Conservation (phyloP, 2,888 invertebrate genomes). For the Polia nebulosa region DNA sequence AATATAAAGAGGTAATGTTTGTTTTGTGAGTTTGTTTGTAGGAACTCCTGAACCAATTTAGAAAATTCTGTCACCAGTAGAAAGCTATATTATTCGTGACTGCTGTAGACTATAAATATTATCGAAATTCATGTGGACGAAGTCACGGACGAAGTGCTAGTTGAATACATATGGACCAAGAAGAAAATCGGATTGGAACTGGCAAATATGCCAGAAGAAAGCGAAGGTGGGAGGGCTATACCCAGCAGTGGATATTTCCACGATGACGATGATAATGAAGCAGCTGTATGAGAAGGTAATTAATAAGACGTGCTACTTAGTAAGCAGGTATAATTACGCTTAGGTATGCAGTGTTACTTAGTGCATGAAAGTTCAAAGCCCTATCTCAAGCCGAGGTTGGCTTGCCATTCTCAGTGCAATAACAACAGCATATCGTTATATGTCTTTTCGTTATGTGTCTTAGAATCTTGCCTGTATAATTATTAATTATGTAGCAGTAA, state of each 20-base stretch:
- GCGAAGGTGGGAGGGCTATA: too few species aligned
- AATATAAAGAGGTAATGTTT: too few species aligned
- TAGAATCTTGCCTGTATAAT: too few species aligned
- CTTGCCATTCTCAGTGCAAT: constrained; percentile 16
- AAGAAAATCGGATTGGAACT: neutral
- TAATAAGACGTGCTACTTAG: neutral
- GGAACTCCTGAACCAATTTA: too few species aligned
- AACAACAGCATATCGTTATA: neutral
- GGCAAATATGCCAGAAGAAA: neutral
- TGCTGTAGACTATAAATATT: too few species aligned
- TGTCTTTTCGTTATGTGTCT: neutral
- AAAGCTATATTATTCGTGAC: too few species aligned
- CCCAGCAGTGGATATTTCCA: neutral
- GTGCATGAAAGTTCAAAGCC: constrained; percentile 31
- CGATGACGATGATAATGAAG: neutral
- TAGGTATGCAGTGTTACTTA: neutral
- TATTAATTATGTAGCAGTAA: neutral
- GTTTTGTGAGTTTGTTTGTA: too few species aligned
- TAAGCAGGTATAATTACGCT: constrained; percentile 8
- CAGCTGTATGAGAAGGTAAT: neutral
- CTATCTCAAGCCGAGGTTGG: constrained; percentile 23
- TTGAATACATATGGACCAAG: neutral
- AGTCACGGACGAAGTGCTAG: too few species aligned
- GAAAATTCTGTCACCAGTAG: too few species aligned
- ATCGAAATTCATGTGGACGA: too few species aligned